These are phyloP conservation scores for Abramis brama DNA, from an alignment of 2,113 vertebrate species.

Conservation along the genomic window DNA sequence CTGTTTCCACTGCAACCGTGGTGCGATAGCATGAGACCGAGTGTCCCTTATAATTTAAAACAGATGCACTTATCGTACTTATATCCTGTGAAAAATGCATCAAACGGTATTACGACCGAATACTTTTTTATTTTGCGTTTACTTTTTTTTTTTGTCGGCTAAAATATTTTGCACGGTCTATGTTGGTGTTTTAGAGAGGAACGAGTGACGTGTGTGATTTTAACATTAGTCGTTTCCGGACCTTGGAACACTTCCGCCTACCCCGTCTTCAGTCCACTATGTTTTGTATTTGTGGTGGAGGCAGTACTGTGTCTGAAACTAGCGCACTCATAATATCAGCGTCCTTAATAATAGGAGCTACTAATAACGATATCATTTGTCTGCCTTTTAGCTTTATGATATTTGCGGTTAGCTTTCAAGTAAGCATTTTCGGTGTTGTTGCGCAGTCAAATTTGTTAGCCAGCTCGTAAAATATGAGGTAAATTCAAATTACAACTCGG, in stretches of 20 bases:
- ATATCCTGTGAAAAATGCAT: slow-evolving; percentile 40
- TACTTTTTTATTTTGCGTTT: slow-evolving; percentile 45
- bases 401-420: not conserved
- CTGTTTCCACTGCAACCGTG: slow-evolving; percentile 71
- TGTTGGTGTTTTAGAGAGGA: slow-evolving; percentile 66
- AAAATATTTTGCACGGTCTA: slow-evolving; percentile 68
- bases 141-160: slow-evolving; percentile 59
- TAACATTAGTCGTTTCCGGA: slow-evolving; percentile 79
- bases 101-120: slow-evolving; percentile 33
- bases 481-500: not conserved
- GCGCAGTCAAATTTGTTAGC: not conserved
- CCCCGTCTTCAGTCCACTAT: slow-evolving; percentile 4
- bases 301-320: not conserved
- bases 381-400: not conserved
- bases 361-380: not conserved
- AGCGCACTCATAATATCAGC: not conserved
- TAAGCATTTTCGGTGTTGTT: not conserved
- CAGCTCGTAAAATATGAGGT: not conserved
- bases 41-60: slow-evolving; percentile 53
- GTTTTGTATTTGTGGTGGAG: not conserved
- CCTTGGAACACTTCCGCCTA: slow-evolving; percentile 77
- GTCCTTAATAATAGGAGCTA: not conserved
- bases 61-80: slow-evolving; percentile 53
- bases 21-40: slow-evolving; percentile 60
- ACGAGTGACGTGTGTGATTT: slow-evolving; percentile 80